phyloP scores from a whole-genome alignment of 1,140 invertebrate genomes.

The Saccostrea echinata region DNA sequence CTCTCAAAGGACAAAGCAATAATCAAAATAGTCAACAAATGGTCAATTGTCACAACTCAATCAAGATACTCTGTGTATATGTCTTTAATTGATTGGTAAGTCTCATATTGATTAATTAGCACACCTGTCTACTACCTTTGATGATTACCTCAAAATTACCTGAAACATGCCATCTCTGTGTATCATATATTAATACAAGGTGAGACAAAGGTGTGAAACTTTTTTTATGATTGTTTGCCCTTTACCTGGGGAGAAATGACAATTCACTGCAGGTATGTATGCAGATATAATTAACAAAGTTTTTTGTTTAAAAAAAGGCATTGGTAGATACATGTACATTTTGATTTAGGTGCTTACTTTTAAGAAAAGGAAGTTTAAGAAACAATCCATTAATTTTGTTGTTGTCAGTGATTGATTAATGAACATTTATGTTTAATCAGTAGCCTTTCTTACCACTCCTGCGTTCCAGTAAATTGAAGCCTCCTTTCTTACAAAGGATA shows the following conservation, averaged over 20 bases:
- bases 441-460: slow-evolving; percentile 81
- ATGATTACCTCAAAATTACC: not conserved
- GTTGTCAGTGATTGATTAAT: no score
- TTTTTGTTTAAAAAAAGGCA: not conserved
- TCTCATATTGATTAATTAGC: not conserved
- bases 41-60: slow-evolving; percentile 5
- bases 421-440: no score
- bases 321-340: no score
- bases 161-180: not conserved
- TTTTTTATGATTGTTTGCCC: not conserved
- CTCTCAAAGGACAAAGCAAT: not conserved
- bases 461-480: slow-evolving; percentile 83
- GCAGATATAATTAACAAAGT: not conserved
- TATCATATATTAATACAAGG: not conserved
- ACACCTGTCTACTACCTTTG: not conserved
- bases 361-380: no score
- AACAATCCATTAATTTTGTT: no score
- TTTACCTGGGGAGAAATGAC: not conserved
- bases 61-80: not conserved
- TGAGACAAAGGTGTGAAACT: slow-evolving; percentile 5
- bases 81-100: not conserved
- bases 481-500: slow-evolving; percentile 83
- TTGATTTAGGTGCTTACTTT: no score
- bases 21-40: not conserved
- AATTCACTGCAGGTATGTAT: not conserved